phyloP scores from a whole-genome alignment of 2,113 vertebrate genomes.

The Hemiscyllium ocellatum region DNA sequence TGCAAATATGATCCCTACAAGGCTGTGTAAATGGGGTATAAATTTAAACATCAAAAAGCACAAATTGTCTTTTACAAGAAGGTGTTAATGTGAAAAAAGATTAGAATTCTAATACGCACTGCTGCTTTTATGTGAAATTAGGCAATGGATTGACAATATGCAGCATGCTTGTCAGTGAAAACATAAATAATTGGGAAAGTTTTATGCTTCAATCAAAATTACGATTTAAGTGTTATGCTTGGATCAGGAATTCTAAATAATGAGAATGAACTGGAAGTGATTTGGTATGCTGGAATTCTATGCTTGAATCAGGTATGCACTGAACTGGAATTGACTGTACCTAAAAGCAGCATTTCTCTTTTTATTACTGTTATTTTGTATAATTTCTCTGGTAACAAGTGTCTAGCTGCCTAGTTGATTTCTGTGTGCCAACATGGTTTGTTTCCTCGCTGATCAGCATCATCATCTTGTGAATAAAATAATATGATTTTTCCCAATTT shows the following conservation, averaged over 20 bases:
- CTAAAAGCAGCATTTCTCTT: constrained; percentile 33
- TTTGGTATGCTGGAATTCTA: not conserved
- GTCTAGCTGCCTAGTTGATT: not conserved
- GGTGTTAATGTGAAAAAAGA: constrained; percentile 35
- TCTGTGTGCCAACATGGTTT: not conserved
- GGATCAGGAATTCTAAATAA: constrained; percentile 27
- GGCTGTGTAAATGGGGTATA: constrained; percentile 29
- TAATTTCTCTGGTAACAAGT: constrained; percentile 34
- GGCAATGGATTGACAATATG: not conserved
- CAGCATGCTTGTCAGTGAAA: constrained; percentile 31
- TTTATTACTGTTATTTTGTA: constrained; percentile 22
- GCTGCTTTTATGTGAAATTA: constrained; percentile 30
- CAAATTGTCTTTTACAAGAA: constrained; percentile 36
- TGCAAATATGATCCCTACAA: constrained; percentile 15
- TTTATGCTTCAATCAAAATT: constrained; percentile 32
- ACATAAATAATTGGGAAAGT: constrained; percentile 34
- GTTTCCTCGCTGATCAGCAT: not conserved
- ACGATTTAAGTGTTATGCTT: constrained; percentile 28
- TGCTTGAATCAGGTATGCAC: not conserved
- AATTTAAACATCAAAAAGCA: constrained; percentile 28
- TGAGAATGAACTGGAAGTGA: constrained; percentile 28
- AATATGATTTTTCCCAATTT: not conserved
- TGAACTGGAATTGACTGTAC: constrained; percentile 29
- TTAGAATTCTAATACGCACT: constrained; percentile 26
- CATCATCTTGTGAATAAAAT: not conserved